Evolutionary conservation across 2,797 vertebrate genomes (phyloP).

Genomic region (Numenius phaeopus): DNA sequence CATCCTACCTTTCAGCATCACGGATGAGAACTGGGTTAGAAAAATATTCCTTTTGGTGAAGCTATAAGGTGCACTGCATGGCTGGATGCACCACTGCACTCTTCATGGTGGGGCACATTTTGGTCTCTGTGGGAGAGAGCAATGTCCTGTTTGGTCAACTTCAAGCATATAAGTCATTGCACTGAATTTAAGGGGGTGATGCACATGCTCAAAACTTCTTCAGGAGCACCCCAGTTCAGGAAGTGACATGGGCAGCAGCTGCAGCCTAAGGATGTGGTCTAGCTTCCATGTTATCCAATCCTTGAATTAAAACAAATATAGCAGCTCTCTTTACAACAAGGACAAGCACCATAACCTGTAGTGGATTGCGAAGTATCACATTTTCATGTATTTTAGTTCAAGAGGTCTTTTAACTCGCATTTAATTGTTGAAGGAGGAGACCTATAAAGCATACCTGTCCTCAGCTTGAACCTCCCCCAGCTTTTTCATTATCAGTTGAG

Average conservation of each 20-base stretch:
- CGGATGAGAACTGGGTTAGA: neutral
- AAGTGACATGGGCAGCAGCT: neutral
- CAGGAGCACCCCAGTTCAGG: neutral
- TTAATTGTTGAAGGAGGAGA: neutral
- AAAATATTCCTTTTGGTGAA: neutral
- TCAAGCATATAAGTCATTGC: neutral
- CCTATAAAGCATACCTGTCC: conserved; percentile 23
- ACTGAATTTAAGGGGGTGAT: neutral
- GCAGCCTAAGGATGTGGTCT: no score
- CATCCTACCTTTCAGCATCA: neutral
- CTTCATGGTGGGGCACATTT: neutral
- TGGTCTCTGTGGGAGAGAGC: neutral
- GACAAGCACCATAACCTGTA: rapidly evolving
- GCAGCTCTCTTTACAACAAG: neutral
- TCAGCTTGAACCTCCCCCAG: neutral
- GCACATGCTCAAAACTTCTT: neutral
- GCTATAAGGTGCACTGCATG: neutral
- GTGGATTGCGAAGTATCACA: neutral
- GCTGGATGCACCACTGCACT: neutral
- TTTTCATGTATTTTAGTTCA: neutral
- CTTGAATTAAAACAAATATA: neutral
- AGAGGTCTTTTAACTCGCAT: neutral
- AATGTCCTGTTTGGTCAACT: rapidly evolving
- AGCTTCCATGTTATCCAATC: neutral
- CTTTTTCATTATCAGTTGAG: conserved; percentile 43